Conservation (phyloP, 2,888 invertebrate species). For the Andrena chrysosceles region DNA sequence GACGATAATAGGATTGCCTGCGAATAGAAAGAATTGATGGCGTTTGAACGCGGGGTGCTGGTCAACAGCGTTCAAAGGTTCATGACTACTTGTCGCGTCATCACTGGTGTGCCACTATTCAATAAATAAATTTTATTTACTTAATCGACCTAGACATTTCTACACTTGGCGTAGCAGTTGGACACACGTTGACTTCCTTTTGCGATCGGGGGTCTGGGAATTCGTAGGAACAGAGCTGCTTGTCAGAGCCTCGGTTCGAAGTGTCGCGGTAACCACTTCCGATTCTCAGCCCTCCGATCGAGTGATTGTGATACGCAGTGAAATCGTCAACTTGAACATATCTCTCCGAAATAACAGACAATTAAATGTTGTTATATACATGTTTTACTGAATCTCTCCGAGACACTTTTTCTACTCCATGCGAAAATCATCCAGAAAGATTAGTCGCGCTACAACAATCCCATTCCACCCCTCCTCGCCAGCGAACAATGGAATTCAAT, state of each 20-base stretch:
- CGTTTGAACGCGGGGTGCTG: slow-evolving; percentile 1
- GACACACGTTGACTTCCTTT: slow-evolving; percentile 48
- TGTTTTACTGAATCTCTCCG: slow-evolving; percentile 50
- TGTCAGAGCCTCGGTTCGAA: no score
- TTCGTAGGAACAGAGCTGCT: background rate
- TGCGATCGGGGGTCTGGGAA: slow-evolving; percentile 37
- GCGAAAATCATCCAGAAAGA: background rate
- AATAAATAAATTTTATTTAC: slow-evolving; percentile 69
- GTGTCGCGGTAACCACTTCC: background rate
- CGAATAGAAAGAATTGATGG: background rate
- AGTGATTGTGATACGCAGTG: slow-evolving; percentile 51
- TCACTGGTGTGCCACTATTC: slow-evolving; percentile 63
- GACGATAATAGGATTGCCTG: background rate
- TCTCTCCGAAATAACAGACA: slow-evolving; percentile 56
- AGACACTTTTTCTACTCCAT: slow-evolving; percentile 44
- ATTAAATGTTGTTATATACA: slow-evolving; percentile 62
- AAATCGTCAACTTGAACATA: slow-evolving; percentile 60
- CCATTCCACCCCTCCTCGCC: background rate
- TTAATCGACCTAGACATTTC: slow-evolving; percentile 60
- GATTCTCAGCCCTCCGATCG: slow-evolving; percentile 26
- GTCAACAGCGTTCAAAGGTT: slow-evolving; percentile 45
- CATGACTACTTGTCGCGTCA: slow-evolving; percentile 55
- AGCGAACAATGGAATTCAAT: background rate
- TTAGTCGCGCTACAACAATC: slow-evolving; percentile 1
- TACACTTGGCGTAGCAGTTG: slow-evolving; percentile 51